Evolutionary conservation across 1,140 invertebrate species (phyloP), one percentile per base, ranked within the genome.

Genomic region (Harlomillsia oculata): DNA sequence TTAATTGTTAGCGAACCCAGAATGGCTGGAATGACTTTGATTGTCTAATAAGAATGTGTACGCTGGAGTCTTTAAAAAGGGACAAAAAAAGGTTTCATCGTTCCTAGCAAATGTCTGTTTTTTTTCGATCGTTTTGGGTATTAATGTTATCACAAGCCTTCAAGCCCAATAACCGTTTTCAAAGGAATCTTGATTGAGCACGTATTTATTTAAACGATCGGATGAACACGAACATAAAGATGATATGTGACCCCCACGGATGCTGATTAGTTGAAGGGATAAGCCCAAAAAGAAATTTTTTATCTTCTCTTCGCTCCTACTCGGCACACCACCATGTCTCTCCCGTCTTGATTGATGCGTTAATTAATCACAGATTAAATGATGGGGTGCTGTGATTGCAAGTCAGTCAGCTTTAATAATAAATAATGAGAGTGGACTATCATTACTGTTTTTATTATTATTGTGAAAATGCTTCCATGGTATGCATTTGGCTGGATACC

Each of bases 131-230:
- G n/a, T n/a, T n/a, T n/a, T n/a, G n/a, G n/a, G n/a, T n/a, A n/a
- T n/a, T n/a, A 48, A 48, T 28, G 45, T 48, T 48, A 48, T 48
- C 29, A 32, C 18, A n/a, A 32, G 29, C 45, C 29, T 48, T 48
- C 45, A 14, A 32, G 45, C 45, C 28, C 45, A 48, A 48, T 48
- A 48, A 50, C 26, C 21, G 18, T 20, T 50, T 30, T 50, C 23
- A 50, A 50, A 50, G 45, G 45, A 48, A 48, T 50, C 32, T 50
- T 50, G 48, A 50, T 50, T 50, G 48, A 50, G 48, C 48, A 50
- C 48, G 48, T 50, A 50, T 50, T 50, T 50, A 50, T 50, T 50
- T 50, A 50, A 36, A 50, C 48, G 48, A 50, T 48, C 45, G 45
- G 45, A 48, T 48, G 45, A 48, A 48, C 45, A 48, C 45, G 45